A percentile compares a stretch with the other conserved stretches of the same genome.
These are phyloP conservation scores for Pyrgilauda ruficollis DNA, from an alignment of 2,113 vertebrate species.

Conservation along the genomic window DNA sequence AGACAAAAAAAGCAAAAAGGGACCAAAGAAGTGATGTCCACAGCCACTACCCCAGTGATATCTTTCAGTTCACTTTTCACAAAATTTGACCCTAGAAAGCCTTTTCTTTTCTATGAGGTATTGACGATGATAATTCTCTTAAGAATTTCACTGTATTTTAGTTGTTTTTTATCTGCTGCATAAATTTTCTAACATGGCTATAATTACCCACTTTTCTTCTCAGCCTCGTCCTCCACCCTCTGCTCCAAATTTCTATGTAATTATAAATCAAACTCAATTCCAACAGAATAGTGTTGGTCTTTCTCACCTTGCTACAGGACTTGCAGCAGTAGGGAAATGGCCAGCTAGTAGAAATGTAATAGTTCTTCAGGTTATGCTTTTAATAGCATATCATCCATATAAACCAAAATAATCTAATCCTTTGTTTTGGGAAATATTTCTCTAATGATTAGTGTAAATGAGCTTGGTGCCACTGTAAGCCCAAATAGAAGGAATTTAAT, in stretches of 20 bases:
- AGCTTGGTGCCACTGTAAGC: not conserved
- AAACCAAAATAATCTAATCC: not conserved
- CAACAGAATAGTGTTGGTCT: not conserved
- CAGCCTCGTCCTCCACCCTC: not conserved
- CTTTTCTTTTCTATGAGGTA: not conserved
- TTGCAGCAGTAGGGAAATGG: not conserved
- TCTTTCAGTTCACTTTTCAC: not conserved
- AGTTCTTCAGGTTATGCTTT: not conserved
- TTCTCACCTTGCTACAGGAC: not conserved
- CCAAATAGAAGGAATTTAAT: not conserved
- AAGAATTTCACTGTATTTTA: not conserved
- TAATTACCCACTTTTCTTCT: not conserved
- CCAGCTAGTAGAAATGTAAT: not conserved
- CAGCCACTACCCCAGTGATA: not conserved
- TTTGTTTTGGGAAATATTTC: not conserved
- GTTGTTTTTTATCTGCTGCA: not conserved
- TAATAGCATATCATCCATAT: not conserved
- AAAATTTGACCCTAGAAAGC: not conserved
- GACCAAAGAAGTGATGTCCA: not conserved
- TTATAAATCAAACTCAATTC: not conserved
- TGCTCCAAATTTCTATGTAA: not conserved
- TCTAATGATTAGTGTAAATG: not conserved
- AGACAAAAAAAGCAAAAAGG: not conserved
- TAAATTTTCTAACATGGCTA: not conserved
- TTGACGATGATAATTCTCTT: not conserved